Evolutionary conservation across 2,797 vertebrate genomes (phyloP).

Genomic region (Columba guinea): DNA sequence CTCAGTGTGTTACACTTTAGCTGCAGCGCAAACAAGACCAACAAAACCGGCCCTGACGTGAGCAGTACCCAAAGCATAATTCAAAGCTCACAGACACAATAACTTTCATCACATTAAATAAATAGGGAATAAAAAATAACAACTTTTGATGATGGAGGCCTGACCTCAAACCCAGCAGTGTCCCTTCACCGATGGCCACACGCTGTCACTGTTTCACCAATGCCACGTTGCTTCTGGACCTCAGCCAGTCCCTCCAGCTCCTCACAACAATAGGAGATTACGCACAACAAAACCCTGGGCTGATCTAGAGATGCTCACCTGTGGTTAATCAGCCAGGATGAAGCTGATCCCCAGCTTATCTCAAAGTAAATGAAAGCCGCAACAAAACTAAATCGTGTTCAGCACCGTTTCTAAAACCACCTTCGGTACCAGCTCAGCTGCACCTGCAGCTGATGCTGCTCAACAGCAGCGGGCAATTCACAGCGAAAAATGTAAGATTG

Average conservation of each 20-base stretch:
- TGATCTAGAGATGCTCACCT: conserved; percentile 7
- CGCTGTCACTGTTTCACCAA: not conserved
- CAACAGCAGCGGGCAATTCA: not conserved
- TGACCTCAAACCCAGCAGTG: not conserved
- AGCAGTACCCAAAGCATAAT: not conserved
- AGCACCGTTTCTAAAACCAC: not conserved
- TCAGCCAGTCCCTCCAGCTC: not conserved
- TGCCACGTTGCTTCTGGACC: not conserved
- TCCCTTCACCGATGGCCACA: not conserved
- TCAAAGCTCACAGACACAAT: not conserved
- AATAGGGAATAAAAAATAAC: not conserved
- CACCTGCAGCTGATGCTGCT: not conserved
- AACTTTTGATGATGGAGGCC: not conserved
- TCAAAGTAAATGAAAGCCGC: conserved; percentile 24
- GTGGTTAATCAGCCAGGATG: not conserved
- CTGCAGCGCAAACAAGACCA: not conserved
- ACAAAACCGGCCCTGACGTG: not conserved
- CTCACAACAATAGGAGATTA: not conserved
- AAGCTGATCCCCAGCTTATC: conserved; percentile 20
- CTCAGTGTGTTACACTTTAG: not conserved
- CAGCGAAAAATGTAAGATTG: not conserved
- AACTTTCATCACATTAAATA: not conserved
- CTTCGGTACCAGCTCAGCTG: not conserved
- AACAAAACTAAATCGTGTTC: not conserved
- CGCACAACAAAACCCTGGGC: not conserved